phyloP scores from a whole-genome alignment of 2,888 invertebrate species.

The Drosophila mimetica region DNA sequence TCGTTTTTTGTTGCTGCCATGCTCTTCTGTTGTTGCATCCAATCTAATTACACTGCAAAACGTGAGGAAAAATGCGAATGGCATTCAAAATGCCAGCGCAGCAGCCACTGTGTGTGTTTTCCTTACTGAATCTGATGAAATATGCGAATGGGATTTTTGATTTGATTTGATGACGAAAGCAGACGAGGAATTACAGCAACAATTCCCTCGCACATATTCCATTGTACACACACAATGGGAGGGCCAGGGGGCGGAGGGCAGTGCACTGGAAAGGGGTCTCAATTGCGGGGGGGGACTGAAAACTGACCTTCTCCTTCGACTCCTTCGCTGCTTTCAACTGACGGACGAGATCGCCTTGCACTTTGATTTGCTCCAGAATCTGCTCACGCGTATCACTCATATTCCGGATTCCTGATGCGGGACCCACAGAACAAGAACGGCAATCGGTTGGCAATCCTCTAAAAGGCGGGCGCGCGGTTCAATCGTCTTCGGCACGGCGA shows the following conservation, averaged over 20 bases:
- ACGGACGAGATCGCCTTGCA: conserved; percentile 92
- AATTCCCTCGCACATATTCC: conserved; percentile 35
- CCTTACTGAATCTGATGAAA: conserved; percentile 27
- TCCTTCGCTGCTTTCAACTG: conserved; percentile 92
- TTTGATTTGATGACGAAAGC: conserved; percentile 33
- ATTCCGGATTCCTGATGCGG: conserved; percentile 18
- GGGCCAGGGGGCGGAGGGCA: conserved; percentile 10
- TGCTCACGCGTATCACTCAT: conserved; percentile 86
- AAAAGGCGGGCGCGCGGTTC: conserved; percentile 25
- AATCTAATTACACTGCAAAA: conserved; percentile 40
- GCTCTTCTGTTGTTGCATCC: conserved; percentile 27
- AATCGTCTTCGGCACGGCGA: conserved; percentile 11
- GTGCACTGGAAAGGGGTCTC: conserved; percentile 14
- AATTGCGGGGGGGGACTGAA: not conserved
- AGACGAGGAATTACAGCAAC: conserved; percentile 27
- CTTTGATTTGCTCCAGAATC: conserved; percentile 87
- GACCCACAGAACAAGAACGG: conserved; percentile 18
- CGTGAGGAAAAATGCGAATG: not conserved
- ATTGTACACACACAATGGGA: conserved; percentile 41
- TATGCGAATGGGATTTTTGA: conserved; percentile 18
- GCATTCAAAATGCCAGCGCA: conserved; percentile 28
- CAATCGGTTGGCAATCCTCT: conserved; percentile 15
- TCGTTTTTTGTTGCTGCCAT: conserved; percentile 9
- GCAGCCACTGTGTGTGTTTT: not conserved
- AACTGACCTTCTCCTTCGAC: conserved; percentile 89